Evolutionary conservation across 2,113 vertebrate species (phyloP).

Genomic region (Dryoscopus gambensis): DNA sequence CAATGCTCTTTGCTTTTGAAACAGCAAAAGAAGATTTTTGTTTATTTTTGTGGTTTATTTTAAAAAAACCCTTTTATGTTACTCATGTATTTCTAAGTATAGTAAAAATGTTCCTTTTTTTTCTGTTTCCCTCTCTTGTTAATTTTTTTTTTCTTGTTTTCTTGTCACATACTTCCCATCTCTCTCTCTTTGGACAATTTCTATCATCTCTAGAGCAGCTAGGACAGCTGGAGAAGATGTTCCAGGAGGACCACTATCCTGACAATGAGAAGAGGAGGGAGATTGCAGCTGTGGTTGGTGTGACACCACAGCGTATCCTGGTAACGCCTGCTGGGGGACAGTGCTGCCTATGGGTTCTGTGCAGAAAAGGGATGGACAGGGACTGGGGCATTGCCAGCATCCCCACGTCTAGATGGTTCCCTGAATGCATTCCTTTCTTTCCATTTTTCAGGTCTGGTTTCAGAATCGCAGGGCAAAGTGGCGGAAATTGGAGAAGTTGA

Average conservation of each 20-base stretch:
- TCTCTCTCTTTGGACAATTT: not conserved
- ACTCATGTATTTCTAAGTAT: not conserved
- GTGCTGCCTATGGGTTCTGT: not conserved
- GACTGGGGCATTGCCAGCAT: not conserved
- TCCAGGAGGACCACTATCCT: conserved; percentile 92
- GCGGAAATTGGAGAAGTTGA: conserved; percentile 79
- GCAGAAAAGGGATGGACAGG: not conserved
- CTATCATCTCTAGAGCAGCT: conserved; percentile 81
- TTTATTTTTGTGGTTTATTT: not conserved
- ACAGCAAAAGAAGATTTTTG: not conserved
- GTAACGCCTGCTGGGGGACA: conserved; percentile 58
- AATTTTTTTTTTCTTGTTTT: not conserved
- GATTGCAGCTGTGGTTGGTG: conserved; percentile 85
- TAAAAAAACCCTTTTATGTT: not conserved
- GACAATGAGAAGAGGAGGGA: conserved; percentile 87
- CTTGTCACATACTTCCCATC: not conserved
- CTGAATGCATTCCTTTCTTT: not conserved
- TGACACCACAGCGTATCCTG: conserved; percentile 92
- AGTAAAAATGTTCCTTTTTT: not conserved
- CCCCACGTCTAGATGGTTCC: not conserved
- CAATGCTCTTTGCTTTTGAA: not conserved
- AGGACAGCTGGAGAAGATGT: conserved; percentile 84
- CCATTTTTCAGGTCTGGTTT: conserved; percentile 88
- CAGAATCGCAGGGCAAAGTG: conserved; percentile 96
- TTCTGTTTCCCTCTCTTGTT: not conserved